phyloP scores from a whole-genome alignment of 2,888 invertebrate genomes.

The Ypsolopha scabrella region DNA sequence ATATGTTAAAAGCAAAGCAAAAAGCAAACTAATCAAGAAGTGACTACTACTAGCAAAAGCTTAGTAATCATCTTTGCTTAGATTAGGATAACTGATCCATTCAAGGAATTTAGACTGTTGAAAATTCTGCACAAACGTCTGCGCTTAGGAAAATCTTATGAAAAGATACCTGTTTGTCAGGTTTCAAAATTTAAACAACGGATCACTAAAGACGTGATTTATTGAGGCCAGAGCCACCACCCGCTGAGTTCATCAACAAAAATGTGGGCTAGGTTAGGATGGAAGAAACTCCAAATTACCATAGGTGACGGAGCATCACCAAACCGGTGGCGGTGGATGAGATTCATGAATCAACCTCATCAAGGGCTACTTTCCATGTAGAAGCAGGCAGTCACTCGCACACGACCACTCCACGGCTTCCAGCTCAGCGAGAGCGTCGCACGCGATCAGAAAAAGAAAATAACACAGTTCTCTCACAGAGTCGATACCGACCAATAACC shows the following conservation, averaged over 20 bases:
- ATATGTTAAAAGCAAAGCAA: neutral
- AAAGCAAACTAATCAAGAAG: neutral
- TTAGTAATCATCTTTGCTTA: neutral
- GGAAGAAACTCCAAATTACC: constrained; percentile 44
- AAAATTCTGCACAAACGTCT: too few relatives aligned
- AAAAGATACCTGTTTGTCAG: neutral
- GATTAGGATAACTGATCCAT: too few relatives aligned
- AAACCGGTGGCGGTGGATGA: constrained; percentile 35
- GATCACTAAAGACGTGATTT: constrained; percentile 32
- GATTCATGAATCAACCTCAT: constrained; percentile 41
- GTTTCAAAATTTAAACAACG: constrained; percentile 22
- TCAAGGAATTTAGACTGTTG: too few relatives aligned
- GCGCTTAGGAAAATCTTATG: too few relatives aligned
- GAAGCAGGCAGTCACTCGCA: constrained; percentile 63
- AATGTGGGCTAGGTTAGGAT: constrained; percentile 20
- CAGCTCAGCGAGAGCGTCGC: constrained; percentile 51
- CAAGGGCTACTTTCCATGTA: constrained; percentile 58
- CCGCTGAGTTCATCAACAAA: constrained; percentile 35
- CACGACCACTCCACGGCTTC: constrained; percentile 39
- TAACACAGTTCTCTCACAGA: constrained; percentile 60
- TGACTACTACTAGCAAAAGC: neutral
- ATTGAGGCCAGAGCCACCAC: constrained; percentile 58
- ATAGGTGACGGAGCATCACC: constrained; percentile 48
- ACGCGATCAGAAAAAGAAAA: constrained; percentile 65
- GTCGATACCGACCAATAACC: constrained; percentile 39